phyloP scores from a whole-genome alignment of 2,113 vertebrate species.

The Stictonetta naevosa region DNA sequence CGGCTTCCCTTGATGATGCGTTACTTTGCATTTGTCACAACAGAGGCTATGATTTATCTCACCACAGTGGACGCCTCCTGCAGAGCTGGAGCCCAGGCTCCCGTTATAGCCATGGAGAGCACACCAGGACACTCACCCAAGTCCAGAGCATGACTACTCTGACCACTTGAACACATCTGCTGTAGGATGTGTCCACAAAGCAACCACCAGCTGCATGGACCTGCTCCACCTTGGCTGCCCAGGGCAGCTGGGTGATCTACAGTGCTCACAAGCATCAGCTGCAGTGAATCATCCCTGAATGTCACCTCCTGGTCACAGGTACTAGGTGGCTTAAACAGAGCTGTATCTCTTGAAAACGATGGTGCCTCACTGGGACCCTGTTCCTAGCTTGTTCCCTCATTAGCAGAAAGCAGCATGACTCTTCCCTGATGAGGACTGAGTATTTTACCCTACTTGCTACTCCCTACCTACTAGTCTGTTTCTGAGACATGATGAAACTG shows the following conservation, averaged over 20 bases:
- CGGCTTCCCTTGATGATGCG: not conserved
- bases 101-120: fast-evolving
- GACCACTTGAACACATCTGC: fast-evolving
- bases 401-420: not conserved
- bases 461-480: too few relatives aligned
- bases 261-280: not conserved
- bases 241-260: not conserved
- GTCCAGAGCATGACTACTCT: fast-evolving
- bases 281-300: not conserved
- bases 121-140: fast-evolving
- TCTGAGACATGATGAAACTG: not conserved
- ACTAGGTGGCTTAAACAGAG: not conserved
- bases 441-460: not conserved
- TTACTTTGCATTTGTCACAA: not conserved
- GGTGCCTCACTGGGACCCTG: fast-evolving
- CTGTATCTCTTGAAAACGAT: fast-evolving
- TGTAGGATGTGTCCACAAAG: not conserved
- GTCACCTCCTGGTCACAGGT: not conserved
- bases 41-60: not conserved
- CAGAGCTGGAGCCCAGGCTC: not conserved
- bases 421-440: fast-evolving
- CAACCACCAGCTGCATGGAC: fast-evolving
- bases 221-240: not conserved
- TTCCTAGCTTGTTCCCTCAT: not conserved
- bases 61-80: fast-evolving